These are phyloP conservation scores for Morinoia aosen DNA, from an alignment of 2,888 invertebrate species.

Conservation along the genomic window DNA sequence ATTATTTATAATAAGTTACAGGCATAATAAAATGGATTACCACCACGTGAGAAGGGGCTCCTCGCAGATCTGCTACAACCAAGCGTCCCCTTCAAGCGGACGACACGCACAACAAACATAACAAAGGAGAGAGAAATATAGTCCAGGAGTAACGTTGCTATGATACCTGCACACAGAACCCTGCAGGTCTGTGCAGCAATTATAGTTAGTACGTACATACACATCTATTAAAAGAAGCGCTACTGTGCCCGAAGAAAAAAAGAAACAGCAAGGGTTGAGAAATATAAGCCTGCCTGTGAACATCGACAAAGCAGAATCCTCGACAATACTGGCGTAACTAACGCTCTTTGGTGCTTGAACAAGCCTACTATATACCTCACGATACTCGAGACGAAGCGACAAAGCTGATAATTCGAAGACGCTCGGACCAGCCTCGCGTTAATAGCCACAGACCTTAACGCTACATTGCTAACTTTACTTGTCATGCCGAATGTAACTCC, in stretches of 20 bases:
- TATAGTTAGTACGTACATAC: neutral
- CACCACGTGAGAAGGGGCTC: neutral
- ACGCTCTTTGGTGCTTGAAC: slow-evolving; percentile 24
- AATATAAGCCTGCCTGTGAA: slow-evolving; percentile 5
- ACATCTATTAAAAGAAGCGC: neutral
- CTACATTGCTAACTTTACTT: neutral
- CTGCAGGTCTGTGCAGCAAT: neutral
- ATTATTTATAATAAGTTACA: slow-evolving; percentile 5
- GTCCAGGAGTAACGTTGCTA: neutral
- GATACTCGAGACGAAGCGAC: neutral
- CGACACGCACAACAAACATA: neutral
- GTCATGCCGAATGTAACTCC: slow-evolving; percentile 1
- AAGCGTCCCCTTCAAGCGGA: neutral
- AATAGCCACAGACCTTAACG: neutral
- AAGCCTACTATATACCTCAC: neutral
- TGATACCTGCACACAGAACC: neutral
- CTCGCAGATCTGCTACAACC: neutral
- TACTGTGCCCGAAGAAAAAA: neutral
- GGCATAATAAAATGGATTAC: neutral
- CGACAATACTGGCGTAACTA: neutral
- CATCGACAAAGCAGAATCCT: neutral
- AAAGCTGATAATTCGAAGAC: neutral
- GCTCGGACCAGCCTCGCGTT: slow-evolving; percentile 24
- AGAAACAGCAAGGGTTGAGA: neutral
- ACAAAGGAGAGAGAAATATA: neutral